Conservation (phyloP, 2,888 invertebrate genomes). For the Leucoma salicis region DNA sequence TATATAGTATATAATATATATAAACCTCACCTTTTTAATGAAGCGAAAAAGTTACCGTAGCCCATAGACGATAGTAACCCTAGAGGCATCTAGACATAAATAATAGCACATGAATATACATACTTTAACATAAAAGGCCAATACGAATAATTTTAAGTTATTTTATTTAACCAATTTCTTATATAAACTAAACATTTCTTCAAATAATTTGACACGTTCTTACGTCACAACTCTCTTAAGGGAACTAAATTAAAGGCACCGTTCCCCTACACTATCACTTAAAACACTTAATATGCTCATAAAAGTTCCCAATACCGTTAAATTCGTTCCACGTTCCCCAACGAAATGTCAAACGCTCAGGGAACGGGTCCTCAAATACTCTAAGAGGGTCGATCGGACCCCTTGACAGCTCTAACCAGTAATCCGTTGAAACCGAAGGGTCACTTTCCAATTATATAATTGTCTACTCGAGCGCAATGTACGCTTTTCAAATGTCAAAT, state of each 20-base stretch:
- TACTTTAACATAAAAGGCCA: too few species aligned
- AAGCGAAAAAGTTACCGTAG: too few species aligned
- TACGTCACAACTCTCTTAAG: slow-evolving; percentile 18
- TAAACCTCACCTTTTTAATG: too few species aligned
- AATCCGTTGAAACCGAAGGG: slow-evolving; percentile 70
- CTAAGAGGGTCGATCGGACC: slow-evolving; percentile 45
- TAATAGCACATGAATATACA: too few species aligned
- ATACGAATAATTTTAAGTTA: too few species aligned
- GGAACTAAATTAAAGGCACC: slow-evolving; percentile 23
- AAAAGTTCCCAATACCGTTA: slow-evolving; percentile 53
- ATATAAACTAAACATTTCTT: background rate
- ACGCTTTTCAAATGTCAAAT: slow-evolving; percentile 43
- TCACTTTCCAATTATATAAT: slow-evolving; percentile 55
- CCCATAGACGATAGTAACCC: too few species aligned
- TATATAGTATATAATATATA: too few species aligned
- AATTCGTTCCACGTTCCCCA: slow-evolving; percentile 62
- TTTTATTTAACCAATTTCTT: too few species aligned
- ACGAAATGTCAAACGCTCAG: slow-evolving; percentile 53
- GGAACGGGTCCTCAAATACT: slow-evolving; percentile 35
- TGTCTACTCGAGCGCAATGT: slow-evolving; percentile 52
- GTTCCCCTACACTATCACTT: slow-evolving; percentile 39
- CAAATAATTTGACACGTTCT: background rate
- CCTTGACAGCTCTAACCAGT: slow-evolving; percentile 69
- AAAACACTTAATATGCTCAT: slow-evolving; percentile 51
- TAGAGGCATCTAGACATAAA: too few species aligned